These are phyloP conservation scores for Agrilus cyanescens DNA, from an alignment of 2,888 invertebrate species.

Conservation along the genomic window DNA sequence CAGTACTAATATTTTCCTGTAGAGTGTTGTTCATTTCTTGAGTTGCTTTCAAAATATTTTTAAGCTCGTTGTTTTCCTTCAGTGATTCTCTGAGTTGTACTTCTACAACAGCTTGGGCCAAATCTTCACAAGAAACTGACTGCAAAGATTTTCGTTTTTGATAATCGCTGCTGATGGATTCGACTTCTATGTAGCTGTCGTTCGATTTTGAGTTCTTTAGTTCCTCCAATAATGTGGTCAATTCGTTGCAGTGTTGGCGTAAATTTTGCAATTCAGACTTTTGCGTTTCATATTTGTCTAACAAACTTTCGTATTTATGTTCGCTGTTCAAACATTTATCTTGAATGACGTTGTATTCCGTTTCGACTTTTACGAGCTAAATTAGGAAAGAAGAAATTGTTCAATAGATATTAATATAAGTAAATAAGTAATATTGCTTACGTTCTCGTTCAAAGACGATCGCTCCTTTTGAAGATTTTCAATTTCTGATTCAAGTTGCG, in stretches of 20 bases:
- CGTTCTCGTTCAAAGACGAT: slow-evolving; percentile 36
- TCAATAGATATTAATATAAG: not conserved
- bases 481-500: slow-evolving; percentile 39
- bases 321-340: slow-evolving; percentile 25
- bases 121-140: slow-evolving; percentile 21
- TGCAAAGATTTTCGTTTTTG: slow-evolving; percentile 5
- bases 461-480: slow-evolving; percentile 42
- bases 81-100: slow-evolving; percentile 32
- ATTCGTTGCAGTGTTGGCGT: slow-evolving; percentile 25
- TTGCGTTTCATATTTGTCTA: slow-evolving; percentile 23
- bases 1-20: slow-evolving; percentile 6
- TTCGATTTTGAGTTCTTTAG: slow-evolving; percentile 18
- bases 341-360: slow-evolving; percentile 25
- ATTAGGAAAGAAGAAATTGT: slow-evolving; percentile 26
- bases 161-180: slow-evolving; percentile 10
- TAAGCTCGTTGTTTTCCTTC: slow-evolving; percentile 23
- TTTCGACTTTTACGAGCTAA: slow-evolving; percentile 32
- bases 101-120: slow-evolving; percentile 34
- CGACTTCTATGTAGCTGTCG: slow-evolving; percentile 21
- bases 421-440: slow-evolving; percentile 10
- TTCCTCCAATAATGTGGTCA: slow-evolving; percentile 38
- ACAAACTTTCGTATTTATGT: slow-evolving; percentile 20
- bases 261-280: slow-evolving; percentile 23
- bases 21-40: slow-evolving; percentile 9
- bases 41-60: slow-evolving; percentile 11